phyloP scores from a whole-genome alignment of 2,888 invertebrate genomes.

The Fabriciana adippe region DNA sequence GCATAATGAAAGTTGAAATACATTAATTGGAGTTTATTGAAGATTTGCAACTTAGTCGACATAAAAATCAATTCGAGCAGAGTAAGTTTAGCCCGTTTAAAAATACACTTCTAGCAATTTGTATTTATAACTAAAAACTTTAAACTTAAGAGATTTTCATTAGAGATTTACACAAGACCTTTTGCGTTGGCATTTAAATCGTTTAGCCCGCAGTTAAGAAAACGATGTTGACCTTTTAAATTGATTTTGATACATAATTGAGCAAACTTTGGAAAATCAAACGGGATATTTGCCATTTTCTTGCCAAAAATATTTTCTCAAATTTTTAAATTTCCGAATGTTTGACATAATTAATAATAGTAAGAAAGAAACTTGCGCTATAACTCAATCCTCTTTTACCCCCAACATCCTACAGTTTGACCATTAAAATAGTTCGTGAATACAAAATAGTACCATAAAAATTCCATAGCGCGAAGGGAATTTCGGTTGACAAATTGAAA shows the following conservation, averaged over 20 bases:
- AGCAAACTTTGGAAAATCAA: not conserved
- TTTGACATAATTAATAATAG: not conserved
- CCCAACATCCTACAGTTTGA: conserved; percentile 5
- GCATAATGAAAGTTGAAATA: too few species aligned
- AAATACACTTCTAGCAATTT: too few species aligned
- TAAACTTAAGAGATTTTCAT: too few species aligned
- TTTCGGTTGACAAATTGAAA: conserved; percentile 27
- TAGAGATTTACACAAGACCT: not conserved
- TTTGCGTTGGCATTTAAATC: not conserved
- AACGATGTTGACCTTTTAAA: not conserved
- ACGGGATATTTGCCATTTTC: conserved; percentile 6
- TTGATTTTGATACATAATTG: not conserved
- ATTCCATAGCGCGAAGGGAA: conserved; percentile 21
- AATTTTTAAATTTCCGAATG: not conserved
- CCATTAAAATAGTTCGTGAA: conserved; percentile 10
- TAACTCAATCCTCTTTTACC: not conserved
- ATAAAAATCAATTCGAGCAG: too few species aligned
- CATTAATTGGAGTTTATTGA: too few species aligned
- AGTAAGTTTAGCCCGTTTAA: too few species aligned
- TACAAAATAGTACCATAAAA: conserved; percentile 15
- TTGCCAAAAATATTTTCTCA: not conserved
- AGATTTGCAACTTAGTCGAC: too few species aligned
- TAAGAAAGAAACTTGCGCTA: not conserved
- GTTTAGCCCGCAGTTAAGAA: not conserved
- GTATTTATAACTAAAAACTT: too few species aligned